Conservation (phyloP, 2,113 vertebrate genomes). For the Dicaeum eximium region DNA sequence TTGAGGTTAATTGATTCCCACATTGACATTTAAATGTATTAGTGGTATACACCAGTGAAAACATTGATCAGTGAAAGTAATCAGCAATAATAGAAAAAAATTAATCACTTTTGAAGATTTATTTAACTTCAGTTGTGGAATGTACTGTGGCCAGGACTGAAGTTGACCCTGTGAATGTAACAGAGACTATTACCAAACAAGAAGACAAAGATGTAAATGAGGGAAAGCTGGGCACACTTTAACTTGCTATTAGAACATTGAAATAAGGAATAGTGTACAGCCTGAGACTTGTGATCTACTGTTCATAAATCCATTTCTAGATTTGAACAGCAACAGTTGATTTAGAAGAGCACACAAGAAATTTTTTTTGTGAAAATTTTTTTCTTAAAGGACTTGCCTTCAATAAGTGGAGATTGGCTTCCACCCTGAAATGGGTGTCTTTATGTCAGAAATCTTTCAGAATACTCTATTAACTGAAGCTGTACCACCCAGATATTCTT, state of each 20-base stretch:
- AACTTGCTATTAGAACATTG: background rate
- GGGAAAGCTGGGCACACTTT: background rate
- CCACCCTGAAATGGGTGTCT: background rate
- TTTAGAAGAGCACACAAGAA: background rate
- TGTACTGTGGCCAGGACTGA: background rate
- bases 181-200: background rate
- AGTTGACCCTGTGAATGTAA: background rate
- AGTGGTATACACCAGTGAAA: background rate
- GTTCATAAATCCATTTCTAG: background rate
- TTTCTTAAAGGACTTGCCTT: background rate
- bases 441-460: background rate
- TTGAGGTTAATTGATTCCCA: background rate
- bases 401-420: background rate
- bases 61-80: constrained; percentile 10
- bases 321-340: background rate
- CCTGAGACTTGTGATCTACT: background rate
- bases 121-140: background rate
- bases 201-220: background rate
- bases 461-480: background rate
- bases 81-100: constrained; percentile 37
- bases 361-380: background rate
- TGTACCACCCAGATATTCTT: background rate
- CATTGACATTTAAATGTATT: constrained; percentile 10
- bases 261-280: background rate
- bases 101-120: background rate